Evolutionary conservation across 2,888 invertebrate species (phyloP), one percentile per base, ranked within the genome.

Genomic region (Taenaris catops): DNA sequence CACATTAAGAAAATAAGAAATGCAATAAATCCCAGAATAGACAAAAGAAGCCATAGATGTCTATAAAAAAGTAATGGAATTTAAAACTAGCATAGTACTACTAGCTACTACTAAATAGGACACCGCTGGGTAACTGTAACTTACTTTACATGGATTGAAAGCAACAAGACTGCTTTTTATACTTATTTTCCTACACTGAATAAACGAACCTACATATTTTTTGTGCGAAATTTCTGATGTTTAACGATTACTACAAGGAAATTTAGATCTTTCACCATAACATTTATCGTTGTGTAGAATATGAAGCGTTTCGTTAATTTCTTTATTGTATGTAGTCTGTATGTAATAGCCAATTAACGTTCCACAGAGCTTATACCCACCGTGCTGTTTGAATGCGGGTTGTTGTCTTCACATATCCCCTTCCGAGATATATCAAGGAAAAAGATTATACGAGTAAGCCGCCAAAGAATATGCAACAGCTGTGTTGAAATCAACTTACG

Each of bases 51-150:
- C n/a, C n/a, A n/a, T n/a, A n/a, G n/a, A n/a, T n/a, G n/a, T n/a
- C n/a, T n/a, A n/a, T n/a, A n/a, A n/a, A n/a, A n/a, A n/a, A n/a
- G 6, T 4, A 10, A 16, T 8, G 8, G 8, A 5, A 4, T 7
- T 10, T 9, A 26, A 26, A 17, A 26, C n/a, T n/a, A n/a, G n/a
- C n/a, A n/a, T n/a, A n/a, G n/a, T n/a, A n/a, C n/a, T n/a, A n/a
- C n/a, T n/a, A n/a, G n/a, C n/a, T n/a, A n/a, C 8, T 24, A 34
- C 25, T 38, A 38, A 21, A 21, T 14, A 29, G 49, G 56, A 62
- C 58, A 56, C 61, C 48, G 51, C 51, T 42, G 50, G 38, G 43
- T 62, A 63, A 68, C 67, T 61, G 66, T 67, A 59, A 43, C 38
- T 48, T 29, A 35, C 53, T 57, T 38, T 51, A 59, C 53, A 57